Conservation (phyloP, 2,888 invertebrate species). For the Gari tellinella region DNA sequence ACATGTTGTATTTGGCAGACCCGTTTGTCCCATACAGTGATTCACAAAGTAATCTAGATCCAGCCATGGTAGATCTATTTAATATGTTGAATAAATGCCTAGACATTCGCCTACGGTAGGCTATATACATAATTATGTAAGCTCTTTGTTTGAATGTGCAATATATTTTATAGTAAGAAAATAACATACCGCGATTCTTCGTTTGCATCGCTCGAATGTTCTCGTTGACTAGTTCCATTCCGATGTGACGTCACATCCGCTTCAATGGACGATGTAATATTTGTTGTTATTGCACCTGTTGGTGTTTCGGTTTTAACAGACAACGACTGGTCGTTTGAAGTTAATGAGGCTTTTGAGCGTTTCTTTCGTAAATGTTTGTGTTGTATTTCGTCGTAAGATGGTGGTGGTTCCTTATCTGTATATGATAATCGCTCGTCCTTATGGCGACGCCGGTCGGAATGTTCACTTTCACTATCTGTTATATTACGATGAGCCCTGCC, state of each 20-base stretch:
- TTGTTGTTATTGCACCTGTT: constrained; percentile 19
- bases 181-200: constrained; percentile 40
- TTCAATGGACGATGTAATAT: constrained; percentile 28
- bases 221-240: constrained; percentile 22
- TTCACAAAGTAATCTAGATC: too few relatives aligned
- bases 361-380: too few relatives aligned
- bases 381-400: constrained; percentile 11
- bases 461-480: too few relatives aligned
- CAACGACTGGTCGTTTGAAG: too few relatives aligned
- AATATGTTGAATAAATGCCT: neutral
- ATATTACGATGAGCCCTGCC: too few relatives aligned
- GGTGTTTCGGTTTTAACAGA: neutral
- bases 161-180: neutral
- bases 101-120: neutral
- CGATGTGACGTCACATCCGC: constrained; percentile 43
- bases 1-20: too few relatives aligned
- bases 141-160: neutral
- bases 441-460: too few relatives aligned
- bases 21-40: too few relatives aligned
- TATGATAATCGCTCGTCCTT: too few relatives aligned
- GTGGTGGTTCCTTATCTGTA: neutral
- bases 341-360: too few relatives aligned
- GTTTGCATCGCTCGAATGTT: constrained; percentile 30
- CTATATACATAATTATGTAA: neutral
- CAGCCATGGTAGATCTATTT: too few relatives aligned